Base-by-base conservation (phyloP, 1,140 invertebrate species). In the Dinothrombium tinctorium region DNA sequence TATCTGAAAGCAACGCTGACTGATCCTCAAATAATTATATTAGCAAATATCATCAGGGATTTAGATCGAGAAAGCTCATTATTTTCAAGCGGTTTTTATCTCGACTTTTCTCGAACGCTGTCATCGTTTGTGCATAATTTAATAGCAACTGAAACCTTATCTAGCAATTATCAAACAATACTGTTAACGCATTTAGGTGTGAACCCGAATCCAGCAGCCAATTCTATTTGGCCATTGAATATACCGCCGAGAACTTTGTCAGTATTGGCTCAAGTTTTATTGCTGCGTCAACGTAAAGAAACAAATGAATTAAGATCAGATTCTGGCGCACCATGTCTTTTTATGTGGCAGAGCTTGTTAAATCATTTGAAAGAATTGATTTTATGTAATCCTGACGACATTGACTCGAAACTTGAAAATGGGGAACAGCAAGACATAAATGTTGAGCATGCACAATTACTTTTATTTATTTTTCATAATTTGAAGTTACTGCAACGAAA, bases 401-500 rank as follows among this genome's bases (percentile, higher is more conserved):
- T n/a, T n/a, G n/a, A n/a, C n/a, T n/a, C n/a, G n/a, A n/a, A n/a
- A n/a, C n/a, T n/a, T n/a, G 50, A 51, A 33, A 42, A 45, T 17
- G 50, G 49, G 49, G 54, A 58, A 48, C 54, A 29, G 15, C 37
- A 44, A 75, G 83, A 90, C 65, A 61, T 95, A 25, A 94, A 94
- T 59, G 82, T 92, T 8, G 89, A 95, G 57, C 87, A 95, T 60
- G 74, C 83, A 0, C 86, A 94, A 55, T 61, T 94, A 8, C 59
- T 95, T 44, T 64, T 95, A 0, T 90, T 92, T 55, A 61, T 94
- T 2, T 94, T 94, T 55, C 86, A 94, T 58, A 82, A 81, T 3
- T 58, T 94, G 21, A 86, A 82, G 51, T 60, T 94, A 21, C 90
- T 90, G 79, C 82, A 92, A 58, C 94, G 92, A 57, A 94, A 94